These are phyloP conservation scores for Ptilodon capucinus DNA, from an alignment of 2,888 invertebrate species.

Conservation along the genomic window DNA sequence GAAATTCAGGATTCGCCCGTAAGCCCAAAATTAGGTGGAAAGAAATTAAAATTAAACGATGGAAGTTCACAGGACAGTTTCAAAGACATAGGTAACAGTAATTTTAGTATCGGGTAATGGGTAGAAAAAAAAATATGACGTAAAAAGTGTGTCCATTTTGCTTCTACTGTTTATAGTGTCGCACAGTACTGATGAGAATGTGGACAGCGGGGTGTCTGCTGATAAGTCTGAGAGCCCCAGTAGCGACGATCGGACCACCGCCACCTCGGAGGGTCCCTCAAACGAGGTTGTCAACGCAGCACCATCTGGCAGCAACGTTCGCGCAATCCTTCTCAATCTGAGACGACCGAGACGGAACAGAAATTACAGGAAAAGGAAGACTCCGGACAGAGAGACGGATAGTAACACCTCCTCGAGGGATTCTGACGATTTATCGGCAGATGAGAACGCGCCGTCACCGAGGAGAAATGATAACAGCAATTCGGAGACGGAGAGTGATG, in stretches of 20 bases:
- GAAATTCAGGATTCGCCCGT: slow-evolving; percentile 60
- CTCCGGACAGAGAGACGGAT: slow-evolving; percentile 65
- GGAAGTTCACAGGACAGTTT: slow-evolving; percentile 73
- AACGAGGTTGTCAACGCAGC: slow-evolving; percentile 64
- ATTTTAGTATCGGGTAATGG: slow-evolving; percentile 2
- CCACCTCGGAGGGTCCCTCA: slow-evolving; percentile 49
- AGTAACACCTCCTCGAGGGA: slow-evolving; percentile 65
- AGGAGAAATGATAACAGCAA: slow-evolving; percentile 41
- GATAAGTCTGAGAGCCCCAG: slow-evolving; percentile 77
- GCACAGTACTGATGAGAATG: slow-evolving; percentile 64
- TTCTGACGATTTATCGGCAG: slow-evolving; percentile 67
- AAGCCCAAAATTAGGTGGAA: slow-evolving; percentile 60
- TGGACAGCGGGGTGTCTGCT: slow-evolving; percentile 72
- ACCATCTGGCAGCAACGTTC: slow-evolving; percentile 65
- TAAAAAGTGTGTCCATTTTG: slow-evolving; percentile 48
- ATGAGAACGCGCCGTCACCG: slow-evolving; percentile 40
- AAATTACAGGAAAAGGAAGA: slow-evolving; percentile 70
- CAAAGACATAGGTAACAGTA: slow-evolving; percentile 56
- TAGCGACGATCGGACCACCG: slow-evolving; percentile 59
- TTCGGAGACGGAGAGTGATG: slow-evolving; percentile 54
- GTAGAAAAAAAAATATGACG: slow-evolving; percentile 37
- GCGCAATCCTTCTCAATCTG: slow-evolving; percentile 62
- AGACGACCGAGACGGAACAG: slow-evolving; percentile 56
- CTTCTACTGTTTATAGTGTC: slow-evolving; percentile 44
- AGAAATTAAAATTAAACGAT: slow-evolving; percentile 74